phyloP scores from a whole-genome alignment of 2,888 invertebrate genomes.

The Diadegma fenestrale region DNA sequence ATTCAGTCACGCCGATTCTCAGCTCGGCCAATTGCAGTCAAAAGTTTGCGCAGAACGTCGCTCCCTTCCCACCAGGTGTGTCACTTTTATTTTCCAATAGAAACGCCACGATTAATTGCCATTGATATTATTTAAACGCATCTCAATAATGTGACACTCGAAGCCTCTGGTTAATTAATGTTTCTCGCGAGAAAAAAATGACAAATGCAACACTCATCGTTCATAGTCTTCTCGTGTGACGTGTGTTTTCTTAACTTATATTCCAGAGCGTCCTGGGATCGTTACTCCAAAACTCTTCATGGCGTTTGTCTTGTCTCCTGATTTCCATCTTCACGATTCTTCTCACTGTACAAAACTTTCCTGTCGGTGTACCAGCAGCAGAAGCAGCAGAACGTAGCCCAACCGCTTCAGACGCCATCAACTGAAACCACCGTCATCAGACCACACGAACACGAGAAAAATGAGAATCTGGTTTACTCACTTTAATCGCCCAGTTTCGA shows the following conservation, averaged over 20 bases:
- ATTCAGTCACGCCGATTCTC: not conserved
- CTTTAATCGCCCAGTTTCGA: constrained; percentile 13
- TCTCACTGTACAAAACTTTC: constrained; percentile 52
- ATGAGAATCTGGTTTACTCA: constrained; percentile 37
- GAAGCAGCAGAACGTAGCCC: constrained; percentile 38
- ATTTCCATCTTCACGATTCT: constrained; percentile 71
- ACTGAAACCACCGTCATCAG: constrained; percentile 43
- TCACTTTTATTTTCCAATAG: not conserved
- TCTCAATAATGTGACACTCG: not conserved
- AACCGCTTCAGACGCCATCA: constrained; percentile 33
- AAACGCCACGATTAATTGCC: not conserved
- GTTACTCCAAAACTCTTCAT: constrained; percentile 58
- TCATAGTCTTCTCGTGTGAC: constrained; percentile 54
- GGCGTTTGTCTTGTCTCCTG: constrained; percentile 70
- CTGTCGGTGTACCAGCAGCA: constrained; percentile 30
- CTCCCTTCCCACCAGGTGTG: not conserved
- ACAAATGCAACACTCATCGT: constrained; percentile 35
- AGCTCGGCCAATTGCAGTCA: too few relatives aligned
- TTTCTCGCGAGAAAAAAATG: not conserved
- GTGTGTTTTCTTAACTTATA: constrained; percentile 63
- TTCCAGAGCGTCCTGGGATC: constrained; percentile 63
- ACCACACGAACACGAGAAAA: constrained; percentile 52
- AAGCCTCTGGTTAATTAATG: not conserved
- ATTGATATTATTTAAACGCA: not conserved
- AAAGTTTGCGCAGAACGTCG: not conserved